phyloP scores from a whole-genome alignment of 2,888 invertebrate species.

The Ennomos erosarius region DNA sequence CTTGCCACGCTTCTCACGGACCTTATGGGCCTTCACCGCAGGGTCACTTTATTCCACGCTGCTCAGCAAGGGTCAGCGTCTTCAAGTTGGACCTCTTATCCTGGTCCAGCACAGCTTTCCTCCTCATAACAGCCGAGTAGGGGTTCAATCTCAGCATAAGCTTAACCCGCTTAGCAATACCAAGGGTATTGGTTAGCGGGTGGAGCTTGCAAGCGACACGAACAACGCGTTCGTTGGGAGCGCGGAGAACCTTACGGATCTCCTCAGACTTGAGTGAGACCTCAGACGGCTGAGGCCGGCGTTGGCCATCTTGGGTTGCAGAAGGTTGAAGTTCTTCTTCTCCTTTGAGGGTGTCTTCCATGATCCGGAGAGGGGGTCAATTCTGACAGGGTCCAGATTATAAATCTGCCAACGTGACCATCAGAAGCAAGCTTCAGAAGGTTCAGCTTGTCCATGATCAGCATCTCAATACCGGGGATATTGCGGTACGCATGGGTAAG shows the following conservation, averaged over 20 bases:
- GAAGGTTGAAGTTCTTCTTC: conserved; percentile 96
- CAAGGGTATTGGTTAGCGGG: conserved; percentile 95
- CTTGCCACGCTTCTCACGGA: too few species aligned
- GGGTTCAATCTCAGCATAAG: conserved; percentile 97
- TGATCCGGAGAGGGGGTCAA: conserved; percentile 96
- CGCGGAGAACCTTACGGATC: conserved; percentile 96
- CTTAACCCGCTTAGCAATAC: too few species aligned
- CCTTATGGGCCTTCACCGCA: too few species aligned
- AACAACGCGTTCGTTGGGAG: conserved; percentile 91
- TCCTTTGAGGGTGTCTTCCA: conserved; percentile 93
- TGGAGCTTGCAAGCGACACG: conserved; percentile 96
- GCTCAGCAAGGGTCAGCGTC: conserved; percentile 88
- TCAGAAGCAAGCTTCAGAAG: conserved; percentile 98
- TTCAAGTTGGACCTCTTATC: conserved; percentile 86
- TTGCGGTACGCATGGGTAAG: conserved; percentile 98
- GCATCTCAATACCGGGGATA: conserved; percentile 98
- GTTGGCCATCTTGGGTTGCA: conserved; percentile 99
- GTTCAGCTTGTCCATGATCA: conserved; percentile 96
- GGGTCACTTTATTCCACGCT: too few species aligned
- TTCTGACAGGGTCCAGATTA: conserved; percentile 99
- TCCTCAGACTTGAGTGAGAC: conserved; percentile 97
- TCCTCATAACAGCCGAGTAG: conserved; percentile 95
- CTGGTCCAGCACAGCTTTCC: conserved; percentile 91
- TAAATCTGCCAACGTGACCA: conserved; percentile 98
- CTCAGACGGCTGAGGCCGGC: conserved; percentile 97